These are phyloP conservation scores for Whitmania pigra DNA, from an alignment of 1,140 invertebrate genomes.

Conservation along the genomic window DNA sequence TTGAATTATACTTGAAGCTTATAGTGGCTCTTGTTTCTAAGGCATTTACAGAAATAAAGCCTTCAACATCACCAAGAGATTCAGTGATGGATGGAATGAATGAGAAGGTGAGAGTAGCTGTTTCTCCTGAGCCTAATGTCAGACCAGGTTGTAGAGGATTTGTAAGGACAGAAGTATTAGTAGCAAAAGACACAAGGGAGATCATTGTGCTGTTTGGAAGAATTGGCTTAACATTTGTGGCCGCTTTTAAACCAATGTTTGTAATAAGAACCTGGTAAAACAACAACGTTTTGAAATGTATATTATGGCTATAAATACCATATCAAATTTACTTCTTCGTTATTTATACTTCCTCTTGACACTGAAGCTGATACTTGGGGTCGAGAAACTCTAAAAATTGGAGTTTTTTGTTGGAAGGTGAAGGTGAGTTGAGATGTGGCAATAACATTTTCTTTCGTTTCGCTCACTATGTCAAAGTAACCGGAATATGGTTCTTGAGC, in stretches of 20 bases:
- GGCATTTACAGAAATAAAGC: slow-evolving; percentile 24
- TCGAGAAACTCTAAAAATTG: background rate
- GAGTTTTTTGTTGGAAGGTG: slow-evolving; percentile 12
- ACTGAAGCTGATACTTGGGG: background rate
- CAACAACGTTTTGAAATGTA: background rate
- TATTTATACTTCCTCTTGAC: slow-evolving; percentile 11
- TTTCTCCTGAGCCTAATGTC: slow-evolving; percentile 19
- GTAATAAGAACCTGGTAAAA: slow-evolving; percentile 24
- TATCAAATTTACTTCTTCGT: background rate
- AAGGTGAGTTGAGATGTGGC: background rate
- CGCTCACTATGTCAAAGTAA: background rate
- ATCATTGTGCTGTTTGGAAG: slow-evolving; percentile 24
- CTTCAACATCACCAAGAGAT: slow-evolving; percentile 22
- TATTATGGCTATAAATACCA: background rate
- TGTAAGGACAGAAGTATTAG: background rate
- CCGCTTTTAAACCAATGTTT: slow-evolving; percentile 24
- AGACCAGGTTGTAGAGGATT: slow-evolving; percentile 4
- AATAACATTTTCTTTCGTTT: background rate
- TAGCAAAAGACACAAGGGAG: slow-evolving; percentile 24
- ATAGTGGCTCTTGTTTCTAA: slow-evolving; percentile 12
- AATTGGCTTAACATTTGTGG: slow-evolving; percentile 22
- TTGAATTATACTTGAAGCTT: slow-evolving; percentile 2
- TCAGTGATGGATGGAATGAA: slow-evolving; percentile 11
- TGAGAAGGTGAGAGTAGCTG: slow-evolving; percentile 17
- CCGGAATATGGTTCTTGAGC: background rate